phyloP scores from a whole-genome alignment of 2,888 invertebrate genomes.

The Nemoura dubitans region DNA sequence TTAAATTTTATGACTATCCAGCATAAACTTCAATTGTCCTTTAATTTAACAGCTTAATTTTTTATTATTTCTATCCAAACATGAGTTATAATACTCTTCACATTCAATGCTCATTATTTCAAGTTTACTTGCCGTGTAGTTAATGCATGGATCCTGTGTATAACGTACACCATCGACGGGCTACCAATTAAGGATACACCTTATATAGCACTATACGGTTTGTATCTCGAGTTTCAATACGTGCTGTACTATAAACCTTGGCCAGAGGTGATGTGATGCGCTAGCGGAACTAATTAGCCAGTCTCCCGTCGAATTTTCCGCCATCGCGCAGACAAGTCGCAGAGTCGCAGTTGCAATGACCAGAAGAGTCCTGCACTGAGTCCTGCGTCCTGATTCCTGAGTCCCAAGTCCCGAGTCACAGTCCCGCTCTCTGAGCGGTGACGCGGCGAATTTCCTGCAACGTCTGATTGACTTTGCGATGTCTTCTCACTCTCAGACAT shows the following conservation, averaged over 20 bases:
- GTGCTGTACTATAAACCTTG: neutral
- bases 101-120: neutral
- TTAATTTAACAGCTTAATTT: neutral
- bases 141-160: neutral
- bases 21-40: neutral
- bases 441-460: neutral
- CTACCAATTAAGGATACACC: neutral
- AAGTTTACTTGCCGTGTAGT: neutral
- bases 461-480: neutral
- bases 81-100: neutral
- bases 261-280: neutral
- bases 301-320: neutral
- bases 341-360: no score
- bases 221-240: neutral
- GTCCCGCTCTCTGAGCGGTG: no score
- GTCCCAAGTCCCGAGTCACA: no score
- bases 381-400: no score
- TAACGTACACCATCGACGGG: neutral
- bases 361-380: neutral
- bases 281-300: slow-evolving; percentile 29
- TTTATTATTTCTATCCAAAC: no score
- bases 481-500: neutral
- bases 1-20: neutral
- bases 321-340: neutral
- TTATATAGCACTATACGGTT: neutral